Percentiles rank a stretch among this genome's conserved stretches.
These are phyloP conservation scores for Stenurella melanura DNA, from an alignment of 2,888 invertebrate species.

Conservation along the genomic window DNA sequence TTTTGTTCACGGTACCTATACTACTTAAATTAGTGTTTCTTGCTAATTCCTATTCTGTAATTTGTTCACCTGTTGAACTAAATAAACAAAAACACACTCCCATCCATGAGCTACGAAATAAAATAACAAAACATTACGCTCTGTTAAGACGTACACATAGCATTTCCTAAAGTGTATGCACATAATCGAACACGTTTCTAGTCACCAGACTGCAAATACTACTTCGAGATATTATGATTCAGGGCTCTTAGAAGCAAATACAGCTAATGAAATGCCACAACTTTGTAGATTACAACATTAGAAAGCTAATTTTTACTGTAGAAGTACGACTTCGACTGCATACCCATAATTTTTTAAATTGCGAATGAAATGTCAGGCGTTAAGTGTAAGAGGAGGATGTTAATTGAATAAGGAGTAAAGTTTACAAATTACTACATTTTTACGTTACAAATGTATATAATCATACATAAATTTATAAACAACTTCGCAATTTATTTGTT, in stretches of 20 bases:
- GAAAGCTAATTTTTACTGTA: constrained; percentile 27
- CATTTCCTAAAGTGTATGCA: background rate
- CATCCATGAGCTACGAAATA: too few species aligned
- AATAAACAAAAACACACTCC: too few species aligned
- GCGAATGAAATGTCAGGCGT: constrained; percentile 21
- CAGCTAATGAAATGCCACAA: background rate
- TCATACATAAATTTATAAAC: background rate
- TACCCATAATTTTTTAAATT: constrained; percentile 5
- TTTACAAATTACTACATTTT: background rate
- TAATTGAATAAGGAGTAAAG: background rate
- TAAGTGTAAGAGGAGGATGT: constrained; percentile 9
- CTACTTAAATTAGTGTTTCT: too few species aligned
- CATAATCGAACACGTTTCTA: background rate
- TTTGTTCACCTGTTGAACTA: too few species aligned
- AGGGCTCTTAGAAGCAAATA: background rate
- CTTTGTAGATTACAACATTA: constrained; percentile 20
- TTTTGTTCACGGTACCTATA: too few species aligned
- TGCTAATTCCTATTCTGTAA: too few species aligned
- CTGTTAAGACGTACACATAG: background rate
- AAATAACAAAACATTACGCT: background rate
- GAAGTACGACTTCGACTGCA: constrained; percentile 15
- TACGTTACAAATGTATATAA: background rate
- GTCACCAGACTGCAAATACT: background rate
- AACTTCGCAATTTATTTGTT: background rate
- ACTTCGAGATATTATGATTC: background rate